Evolutionary conservation across 2,113 vertebrate species (phyloP).

Genomic region (Sula dactylatra): DNA sequence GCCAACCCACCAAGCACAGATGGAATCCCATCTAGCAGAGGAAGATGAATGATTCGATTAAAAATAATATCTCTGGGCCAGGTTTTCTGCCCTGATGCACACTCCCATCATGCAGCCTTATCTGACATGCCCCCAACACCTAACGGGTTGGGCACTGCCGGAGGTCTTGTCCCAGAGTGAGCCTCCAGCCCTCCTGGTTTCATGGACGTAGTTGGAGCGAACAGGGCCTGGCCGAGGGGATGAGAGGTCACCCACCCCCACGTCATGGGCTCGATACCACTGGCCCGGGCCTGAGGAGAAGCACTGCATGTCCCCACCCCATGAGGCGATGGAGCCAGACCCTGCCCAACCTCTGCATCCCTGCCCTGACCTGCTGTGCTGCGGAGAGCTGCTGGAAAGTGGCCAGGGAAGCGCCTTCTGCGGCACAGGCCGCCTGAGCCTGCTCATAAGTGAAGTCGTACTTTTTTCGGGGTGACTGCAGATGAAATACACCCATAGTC

Average conservation of each 20-base stretch:
- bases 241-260: background rate
- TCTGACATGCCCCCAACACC: accelerated
- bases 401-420: constrained; percentile 82
- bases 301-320: background rate
- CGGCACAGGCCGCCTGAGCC: constrained; percentile 77
- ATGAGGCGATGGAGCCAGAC: accelerated
- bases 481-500: constrained; percentile 88
- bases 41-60: background rate
- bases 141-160: background rate
- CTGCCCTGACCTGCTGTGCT: constrained; percentile 86
- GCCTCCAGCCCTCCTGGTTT: background rate
- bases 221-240: background rate
- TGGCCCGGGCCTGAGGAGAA: background rate
- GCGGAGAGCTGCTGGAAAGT: constrained; percentile 84
- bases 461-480: constrained; percentile 81
- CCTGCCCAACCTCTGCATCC: background rate
- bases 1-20: constrained; percentile 88
- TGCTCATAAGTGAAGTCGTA: constrained; percentile 84
- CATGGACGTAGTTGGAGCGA: background rate
- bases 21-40: constrained; percentile 87
- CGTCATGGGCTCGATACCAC: accelerated
- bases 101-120: background rate
- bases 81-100: background rate
- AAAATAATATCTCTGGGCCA: background rate
- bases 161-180: background rate